Base-by-base conservation (phyloP, 1,140 invertebrate species). In the Pantala flavescens region DNA sequence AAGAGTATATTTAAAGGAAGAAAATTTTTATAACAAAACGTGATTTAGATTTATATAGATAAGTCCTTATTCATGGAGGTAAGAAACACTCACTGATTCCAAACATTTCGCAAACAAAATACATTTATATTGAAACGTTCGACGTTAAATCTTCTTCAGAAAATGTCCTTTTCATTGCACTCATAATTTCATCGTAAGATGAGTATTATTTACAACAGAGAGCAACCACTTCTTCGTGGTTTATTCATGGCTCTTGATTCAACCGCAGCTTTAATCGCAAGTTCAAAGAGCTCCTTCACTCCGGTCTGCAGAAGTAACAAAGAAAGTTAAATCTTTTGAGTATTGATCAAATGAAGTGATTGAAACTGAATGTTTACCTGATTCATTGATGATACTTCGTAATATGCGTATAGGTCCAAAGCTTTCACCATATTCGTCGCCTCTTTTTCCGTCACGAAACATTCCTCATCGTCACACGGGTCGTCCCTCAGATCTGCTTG, bases 401-500 rank as follows among this genome's bases (percentile, higher is more conserved):
- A 16, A 12, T 63, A 21, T 3, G 49, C n/a, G 49, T 63, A 63
- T 1, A 63, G 49, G 49, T 63, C n/a, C 5, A 63, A 21, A 5
- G 49, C 49, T 19, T 63, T 63, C 3, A 63, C 49, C 14, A 63
- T 63, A 19, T 63, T 63, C 5, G 49, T 21, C 1, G 49, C 49
- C 49, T 63, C 49, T 14, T 63, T 63, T 21, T 63, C 49, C n/a
- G 14, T 21, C 5, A 63, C 49, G 24, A 79, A 71, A 16, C 1
- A 63, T 1, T 63, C 49, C 49, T 16, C n/a, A 21, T 63, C 49
- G 11, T 83, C 84, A 76, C 87, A 85, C 71, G 84, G 83, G 77
- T 87, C 85, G 71, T 83, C 84, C 73, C 86, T 79, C 7, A 86
- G 81, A 80, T 88, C 87, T n/a, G 83, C 84, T 76, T 86, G 85